These are phyloP conservation scores for Oreochromis mossambicus DNA, from an alignment of 2,797 vertebrate species.

Conservation along the genomic window DNA sequence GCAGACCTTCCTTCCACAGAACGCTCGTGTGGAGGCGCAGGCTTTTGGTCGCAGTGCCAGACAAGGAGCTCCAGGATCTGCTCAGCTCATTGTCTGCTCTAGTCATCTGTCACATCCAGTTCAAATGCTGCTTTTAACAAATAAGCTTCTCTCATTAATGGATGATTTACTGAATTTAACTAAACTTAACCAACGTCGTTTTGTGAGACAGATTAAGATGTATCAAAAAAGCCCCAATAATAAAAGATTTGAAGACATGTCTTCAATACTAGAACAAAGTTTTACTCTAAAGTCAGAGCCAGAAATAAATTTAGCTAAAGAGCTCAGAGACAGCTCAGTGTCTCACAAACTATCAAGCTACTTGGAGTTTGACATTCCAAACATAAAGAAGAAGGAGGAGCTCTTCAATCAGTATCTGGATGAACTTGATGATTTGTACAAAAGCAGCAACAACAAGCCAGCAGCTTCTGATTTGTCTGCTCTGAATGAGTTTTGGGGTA, in stretches of 20 bases:
- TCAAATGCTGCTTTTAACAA: background rate
- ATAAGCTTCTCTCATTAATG: fast-evolving
- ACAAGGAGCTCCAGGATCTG: slow-evolving; percentile 67
- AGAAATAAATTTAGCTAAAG: background rate
- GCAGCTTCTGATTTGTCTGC: slow-evolving; percentile 16
- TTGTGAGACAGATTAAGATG: background rate
- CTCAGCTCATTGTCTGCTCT: slow-evolving; percentile 49
- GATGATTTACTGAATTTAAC: background rate
- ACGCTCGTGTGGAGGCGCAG: slow-evolving; percentile 52
- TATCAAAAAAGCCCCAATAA: background rate
- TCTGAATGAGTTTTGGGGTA: slow-evolving; percentile 49
- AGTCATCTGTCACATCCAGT: background rate
- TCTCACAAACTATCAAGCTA: background rate
- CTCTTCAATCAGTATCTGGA: slow-evolving; percentile 34
- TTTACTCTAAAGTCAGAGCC: background rate
- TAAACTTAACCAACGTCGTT: fast-evolving
- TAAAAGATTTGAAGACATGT: background rate
- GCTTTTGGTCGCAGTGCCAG: slow-evolving; percentile 61
- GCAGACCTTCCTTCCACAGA: slow-evolving; percentile 66
- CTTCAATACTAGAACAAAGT: background rate
- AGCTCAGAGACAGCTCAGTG: slow-evolving; percentile 14
- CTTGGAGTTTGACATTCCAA: background rate
- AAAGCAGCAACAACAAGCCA: background rate
- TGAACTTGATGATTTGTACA: background rate
- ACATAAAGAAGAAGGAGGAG: slow-evolving; percentile 7